A percentile compares a stretch with the other conserved stretches of the same genome.
Evolutionary conservation across 1,140 invertebrate species (phyloP).

Genomic region (Drosophila insularis): DNA sequence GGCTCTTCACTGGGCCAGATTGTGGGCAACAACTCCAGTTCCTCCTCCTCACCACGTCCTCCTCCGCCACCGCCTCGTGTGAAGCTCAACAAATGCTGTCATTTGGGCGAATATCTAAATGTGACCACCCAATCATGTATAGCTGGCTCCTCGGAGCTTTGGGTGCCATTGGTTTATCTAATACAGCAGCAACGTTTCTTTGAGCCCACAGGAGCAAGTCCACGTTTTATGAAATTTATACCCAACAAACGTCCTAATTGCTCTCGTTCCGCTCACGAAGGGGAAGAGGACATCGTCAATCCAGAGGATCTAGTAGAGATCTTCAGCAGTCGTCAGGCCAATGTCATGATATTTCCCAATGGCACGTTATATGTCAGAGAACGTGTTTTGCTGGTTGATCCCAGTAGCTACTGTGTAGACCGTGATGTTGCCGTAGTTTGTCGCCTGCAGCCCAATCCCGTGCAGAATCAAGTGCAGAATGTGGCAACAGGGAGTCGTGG

Average conservation of each 20-base stretch:
- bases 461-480: conserved; percentile 46
- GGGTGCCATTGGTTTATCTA: conserved; percentile 73
- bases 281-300: not conserved
- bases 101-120: conserved; percentile 70
- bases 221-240: conserved; percentile 67
- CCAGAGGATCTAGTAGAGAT: conserved; percentile 37
- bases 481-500: conserved; percentile 62
- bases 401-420: conserved; percentile 85
- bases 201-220: conserved; percentile 53
- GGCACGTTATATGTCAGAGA: conserved; percentile 84
- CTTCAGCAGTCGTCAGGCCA: conserved; percentile 53
- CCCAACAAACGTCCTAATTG: conserved; percentile 63
- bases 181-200: conserved; percentile 63
- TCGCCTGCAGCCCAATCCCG: conserved; percentile 32
- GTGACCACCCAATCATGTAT: conserved; percentile 54
- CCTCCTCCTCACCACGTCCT: not conserved
- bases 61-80: conserved; percentile 55
- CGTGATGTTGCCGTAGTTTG: conserved; percentile 85
- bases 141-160: conserved; percentile 60
- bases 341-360: conserved; percentile 83
- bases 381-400: conserved; percentile 72
- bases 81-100: conserved; percentile 79
- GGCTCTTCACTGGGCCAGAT: not conserved
- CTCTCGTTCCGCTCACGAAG: conserved; percentile 16
- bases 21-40: not conserved